Evolutionary conservation across 1,140 invertebrate species (phyloP).

Genomic region (Drosophila ambigua): DNA sequence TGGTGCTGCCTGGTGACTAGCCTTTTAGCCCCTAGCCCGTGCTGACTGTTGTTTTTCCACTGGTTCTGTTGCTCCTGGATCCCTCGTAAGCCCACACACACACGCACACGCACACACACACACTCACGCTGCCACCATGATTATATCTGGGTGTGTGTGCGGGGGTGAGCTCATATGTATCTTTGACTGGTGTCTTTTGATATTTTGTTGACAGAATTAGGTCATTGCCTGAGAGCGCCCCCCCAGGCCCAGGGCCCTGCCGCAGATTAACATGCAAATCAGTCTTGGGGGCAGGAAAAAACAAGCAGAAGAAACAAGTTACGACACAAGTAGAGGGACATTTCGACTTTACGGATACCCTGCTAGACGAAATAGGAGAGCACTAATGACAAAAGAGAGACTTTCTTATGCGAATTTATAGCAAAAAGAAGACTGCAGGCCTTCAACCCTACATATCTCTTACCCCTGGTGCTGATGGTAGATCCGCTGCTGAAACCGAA

Average conservation of each 20-base stretch:
- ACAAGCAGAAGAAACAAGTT: background rate
- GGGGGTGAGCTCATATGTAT: conserved; percentile 33
- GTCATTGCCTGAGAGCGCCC: conserved; percentile 69
- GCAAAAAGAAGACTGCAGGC: no score
- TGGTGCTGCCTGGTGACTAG: conserved; percentile 40
- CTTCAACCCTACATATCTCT: no score
- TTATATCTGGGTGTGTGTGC: conserved; percentile 9
- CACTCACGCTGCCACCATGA: background rate
- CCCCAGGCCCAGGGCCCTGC: conserved; percentile 22
- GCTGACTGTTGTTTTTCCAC: conserved; percentile 32
- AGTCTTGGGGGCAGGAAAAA: conserved; percentile 30
- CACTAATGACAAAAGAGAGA: no score
- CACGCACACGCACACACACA: conserved; percentile 12
- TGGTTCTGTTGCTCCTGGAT: conserved; percentile 35
- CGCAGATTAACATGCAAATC: conserved; percentile 67
- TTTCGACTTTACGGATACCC: background rate
- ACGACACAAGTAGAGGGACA: conserved; percentile 4
- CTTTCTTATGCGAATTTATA: no score
- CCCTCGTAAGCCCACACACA: conserved; percentile 18
- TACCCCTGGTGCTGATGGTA: no score
- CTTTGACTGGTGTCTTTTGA: conserved; percentile 56
- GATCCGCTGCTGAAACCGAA: no score
- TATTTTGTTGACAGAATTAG: conserved; percentile 77
- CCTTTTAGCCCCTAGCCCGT: conserved; percentile 38
- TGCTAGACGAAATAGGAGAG: no score